Conservation (phyloP, 1,140 invertebrate genomes). For the Papilio aristodemus region DNA sequence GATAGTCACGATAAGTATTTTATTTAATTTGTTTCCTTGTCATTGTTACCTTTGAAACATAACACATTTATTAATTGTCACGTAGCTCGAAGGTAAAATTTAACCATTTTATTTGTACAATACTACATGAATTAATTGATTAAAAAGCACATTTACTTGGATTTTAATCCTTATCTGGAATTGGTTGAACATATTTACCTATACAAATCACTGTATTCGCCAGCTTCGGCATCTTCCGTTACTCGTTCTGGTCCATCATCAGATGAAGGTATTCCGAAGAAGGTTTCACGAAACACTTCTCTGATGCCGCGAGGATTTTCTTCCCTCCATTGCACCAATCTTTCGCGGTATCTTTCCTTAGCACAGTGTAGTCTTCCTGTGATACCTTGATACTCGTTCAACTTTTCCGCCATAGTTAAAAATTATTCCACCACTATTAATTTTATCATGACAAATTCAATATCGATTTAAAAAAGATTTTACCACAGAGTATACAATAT, state of each 20-base stretch:
- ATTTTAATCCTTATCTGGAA: background rate
- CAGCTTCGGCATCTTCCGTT: constrained; percentile 78
- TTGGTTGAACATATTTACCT: constrained; percentile 80
- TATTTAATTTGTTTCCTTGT: too few relatives aligned
- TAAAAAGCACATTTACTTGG: background rate
- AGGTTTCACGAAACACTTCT: constrained; percentile 61
- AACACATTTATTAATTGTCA: too few relatives aligned
- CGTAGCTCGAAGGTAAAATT: too few relatives aligned
- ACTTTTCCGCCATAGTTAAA: constrained; percentile 84
- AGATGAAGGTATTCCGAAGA: constrained; percentile 73
- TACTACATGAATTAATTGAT: background rate
- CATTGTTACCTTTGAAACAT: too few relatives aligned
- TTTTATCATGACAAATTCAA: background rate
- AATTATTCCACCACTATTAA: constrained; percentile 15
- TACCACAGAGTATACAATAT: background rate
- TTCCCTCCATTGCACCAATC: constrained; percentile 82
- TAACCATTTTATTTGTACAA: too few relatives aligned
- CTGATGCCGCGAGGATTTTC: constrained; percentile 78
- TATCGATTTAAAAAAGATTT: background rate
- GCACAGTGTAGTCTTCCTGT: constrained; percentile 85
- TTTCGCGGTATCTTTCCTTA: constrained; percentile 83
- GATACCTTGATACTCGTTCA: constrained; percentile 89
- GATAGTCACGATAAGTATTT: too few relatives aligned
- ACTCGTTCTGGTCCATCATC: constrained; percentile 71
- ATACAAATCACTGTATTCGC: constrained; percentile 87